Evolutionary conservation across 1,140 invertebrate genomes (phyloP).

Genomic region (Saccostrea cuccullata): DNA sequence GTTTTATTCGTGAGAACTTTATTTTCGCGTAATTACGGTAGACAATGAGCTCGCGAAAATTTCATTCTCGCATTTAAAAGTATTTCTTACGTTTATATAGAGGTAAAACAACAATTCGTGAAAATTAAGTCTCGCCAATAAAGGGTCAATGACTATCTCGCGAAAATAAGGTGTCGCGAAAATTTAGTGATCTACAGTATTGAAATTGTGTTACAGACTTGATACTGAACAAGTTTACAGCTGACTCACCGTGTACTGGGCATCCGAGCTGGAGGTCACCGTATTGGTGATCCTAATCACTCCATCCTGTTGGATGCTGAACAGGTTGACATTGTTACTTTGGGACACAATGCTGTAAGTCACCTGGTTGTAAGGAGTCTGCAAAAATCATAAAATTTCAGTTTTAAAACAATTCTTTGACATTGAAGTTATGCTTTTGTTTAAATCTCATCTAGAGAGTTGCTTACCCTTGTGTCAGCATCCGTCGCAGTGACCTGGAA

Average conservation of each 20-base stretch:
- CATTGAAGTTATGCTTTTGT: not conserved
- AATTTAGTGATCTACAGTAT: no score
- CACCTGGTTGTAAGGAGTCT: constrained; percentile 42
- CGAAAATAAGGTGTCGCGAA: no score
- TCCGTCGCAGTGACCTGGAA: constrained; percentile 51
- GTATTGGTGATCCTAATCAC: constrained; percentile 25
- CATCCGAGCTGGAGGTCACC: constrained; percentile 3
- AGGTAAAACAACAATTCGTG: no score
- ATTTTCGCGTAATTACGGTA: no score
- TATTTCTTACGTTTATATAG: no score
- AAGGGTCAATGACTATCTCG: no score
- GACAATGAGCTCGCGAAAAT: no score
- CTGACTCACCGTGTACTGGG: constrained; percentile 56
- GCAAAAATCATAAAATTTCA: not conserved
- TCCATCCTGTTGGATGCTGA: constrained; percentile 13
- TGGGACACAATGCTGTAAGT: constrained; percentile 12
- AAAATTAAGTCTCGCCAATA: no score
- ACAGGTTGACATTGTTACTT: constrained; percentile 13
- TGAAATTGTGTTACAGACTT: no score
- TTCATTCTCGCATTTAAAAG: no score
- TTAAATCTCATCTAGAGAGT: not conserved
- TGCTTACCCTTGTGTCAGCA: constrained; percentile 49
- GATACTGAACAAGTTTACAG: not conserved
- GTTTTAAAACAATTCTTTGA: not conserved
- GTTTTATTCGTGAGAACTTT: no score